phyloP scores from a whole-genome alignment of 2,113 vertebrate genomes.

The Atractosteus spatula region DNA sequence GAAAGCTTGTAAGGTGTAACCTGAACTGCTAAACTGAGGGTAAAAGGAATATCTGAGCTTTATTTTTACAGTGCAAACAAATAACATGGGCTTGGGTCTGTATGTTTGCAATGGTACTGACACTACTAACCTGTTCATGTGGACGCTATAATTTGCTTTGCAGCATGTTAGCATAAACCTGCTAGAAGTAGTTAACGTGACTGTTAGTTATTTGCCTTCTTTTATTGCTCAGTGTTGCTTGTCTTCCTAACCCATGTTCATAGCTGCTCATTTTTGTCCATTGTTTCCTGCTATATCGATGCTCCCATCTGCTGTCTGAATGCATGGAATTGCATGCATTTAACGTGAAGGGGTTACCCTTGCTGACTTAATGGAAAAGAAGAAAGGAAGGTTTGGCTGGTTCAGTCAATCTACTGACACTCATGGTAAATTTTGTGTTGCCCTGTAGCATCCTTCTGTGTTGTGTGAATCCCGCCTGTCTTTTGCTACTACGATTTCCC shows the following conservation, averaged over 20 bases:
- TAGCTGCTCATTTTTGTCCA: slow-evolving; percentile 60
- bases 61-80: background rate
- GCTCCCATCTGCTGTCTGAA: slow-evolving; percentile 81
- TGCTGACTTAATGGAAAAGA: slow-evolving; percentile 94
- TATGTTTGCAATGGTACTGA: background rate
- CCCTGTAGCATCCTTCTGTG: slow-evolving; percentile 53
- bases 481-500: slow-evolving; percentile 36
- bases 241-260: slow-evolving; percentile 61
- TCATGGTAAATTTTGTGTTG: slow-evolving; percentile 81
- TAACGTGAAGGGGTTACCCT: slow-evolving; percentile 88
- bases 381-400: slow-evolving; percentile 92
- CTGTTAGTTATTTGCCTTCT: slow-evolving; percentile 53
- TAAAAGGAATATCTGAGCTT: background rate
- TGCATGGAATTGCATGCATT: slow-evolving; percentile 82
- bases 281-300: slow-evolving; percentile 63
- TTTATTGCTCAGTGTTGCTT: slow-evolving; percentile 40
- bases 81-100: slow-evolving; percentile 19
- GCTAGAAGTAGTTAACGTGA: slow-evolving; percentile 31
- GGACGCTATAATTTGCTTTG: slow-evolving; percentile 28
- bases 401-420: slow-evolving; percentile 92
- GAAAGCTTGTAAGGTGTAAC: background rate
- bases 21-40: background rate
- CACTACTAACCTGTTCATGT: slow-evolving; percentile 10
- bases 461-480: slow-evolving; percentile 37
- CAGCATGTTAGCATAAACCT: slow-evolving; percentile 42